phyloP scores from a whole-genome alignment of 1,140 invertebrate genomes.

The Drosophila insularis region DNA sequence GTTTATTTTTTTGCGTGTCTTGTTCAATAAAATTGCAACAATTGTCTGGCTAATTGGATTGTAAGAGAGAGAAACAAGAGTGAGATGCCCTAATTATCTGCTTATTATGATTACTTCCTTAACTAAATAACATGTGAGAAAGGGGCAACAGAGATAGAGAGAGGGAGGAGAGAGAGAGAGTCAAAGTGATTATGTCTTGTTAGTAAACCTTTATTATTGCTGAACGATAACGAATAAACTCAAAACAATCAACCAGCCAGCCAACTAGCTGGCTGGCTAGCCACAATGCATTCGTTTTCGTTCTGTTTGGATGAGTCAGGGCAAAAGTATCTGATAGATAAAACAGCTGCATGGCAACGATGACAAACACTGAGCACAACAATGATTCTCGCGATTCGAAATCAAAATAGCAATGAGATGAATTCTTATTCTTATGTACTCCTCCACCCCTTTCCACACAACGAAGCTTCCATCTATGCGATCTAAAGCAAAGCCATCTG shows the following conservation, averaged over 20 bases:
- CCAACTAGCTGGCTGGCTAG: neutral
- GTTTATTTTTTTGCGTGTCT: neutral
- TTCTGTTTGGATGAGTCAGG: slow-evolving; percentile 45
- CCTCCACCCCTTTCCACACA: neutral
- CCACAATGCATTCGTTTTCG: slow-evolving; percentile 44
- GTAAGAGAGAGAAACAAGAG: neutral
- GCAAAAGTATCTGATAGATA: slow-evolving; percentile 71
- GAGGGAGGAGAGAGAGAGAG: neutral
- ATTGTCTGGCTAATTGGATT: slow-evolving; percentile 28
- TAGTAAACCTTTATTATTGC: neutral
- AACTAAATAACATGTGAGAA: neutral
- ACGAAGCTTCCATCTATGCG: neutral
- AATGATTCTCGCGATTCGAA: slow-evolving; percentile 39
- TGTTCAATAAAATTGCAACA: slow-evolving; percentile 26
- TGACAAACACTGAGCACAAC: slow-evolving; percentile 30
- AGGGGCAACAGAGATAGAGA: neutral
- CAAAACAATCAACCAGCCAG: neutral
- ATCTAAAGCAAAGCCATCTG: neutral
- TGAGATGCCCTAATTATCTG: slow-evolving; percentile 11
- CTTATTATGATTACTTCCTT: slow-evolving; percentile 16
- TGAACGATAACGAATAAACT: neutral
- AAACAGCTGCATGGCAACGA: slow-evolving; percentile 71
- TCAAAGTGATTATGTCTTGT: neutral
- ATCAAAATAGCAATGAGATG: slow-evolving; percentile 76
- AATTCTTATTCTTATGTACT: slow-evolving; percentile 46